These are phyloP conservation scores for Drosophila colorata DNA, from an alignment of 2,888 invertebrate genomes.

Conservation along the genomic window DNA sequence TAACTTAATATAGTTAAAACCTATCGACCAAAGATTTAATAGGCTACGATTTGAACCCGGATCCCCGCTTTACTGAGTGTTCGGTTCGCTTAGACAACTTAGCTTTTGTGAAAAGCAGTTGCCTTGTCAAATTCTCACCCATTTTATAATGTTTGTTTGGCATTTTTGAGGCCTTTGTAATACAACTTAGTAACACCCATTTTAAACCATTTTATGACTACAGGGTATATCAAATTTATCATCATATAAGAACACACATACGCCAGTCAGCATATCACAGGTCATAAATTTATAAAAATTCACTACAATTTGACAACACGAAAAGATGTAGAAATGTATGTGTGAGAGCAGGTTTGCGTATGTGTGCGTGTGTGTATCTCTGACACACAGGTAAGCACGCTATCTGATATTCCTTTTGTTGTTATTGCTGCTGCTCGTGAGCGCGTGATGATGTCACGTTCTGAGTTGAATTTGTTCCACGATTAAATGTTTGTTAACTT, in stretches of 20 bases:
- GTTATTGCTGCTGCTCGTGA: constrained; percentile 45
- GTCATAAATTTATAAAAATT: constrained; percentile 56
- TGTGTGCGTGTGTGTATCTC: constrained; percentile 5
- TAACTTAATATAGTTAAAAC: no score
- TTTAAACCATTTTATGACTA: background rate
- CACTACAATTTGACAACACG: constrained; percentile 52
- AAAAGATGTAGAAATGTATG: constrained; percentile 29
- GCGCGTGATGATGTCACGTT: constrained; percentile 81
- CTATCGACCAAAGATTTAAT: no score
- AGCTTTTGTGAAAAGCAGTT: background rate
- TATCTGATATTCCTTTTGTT: constrained; percentile 48
- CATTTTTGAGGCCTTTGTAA: background rate
- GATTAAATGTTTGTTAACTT: constrained; percentile 73
- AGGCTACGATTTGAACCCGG: no score
- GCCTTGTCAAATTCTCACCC: background rate
- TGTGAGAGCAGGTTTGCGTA: background rate
- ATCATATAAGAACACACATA: constrained; percentile 7
- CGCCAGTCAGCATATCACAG: constrained; percentile 32
- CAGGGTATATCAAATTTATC: constrained; percentile 39
- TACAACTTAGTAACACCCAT: background rate
- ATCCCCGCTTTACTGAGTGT: no score
- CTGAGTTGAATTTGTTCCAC: constrained; percentile 74
- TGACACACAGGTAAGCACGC: constrained; percentile 36
- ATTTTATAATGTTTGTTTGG: background rate
- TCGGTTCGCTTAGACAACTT: background rate